Base-by-base conservation (phyloP, 2,888 invertebrate genomes). In the Cacoxenus indagator region DNA sequence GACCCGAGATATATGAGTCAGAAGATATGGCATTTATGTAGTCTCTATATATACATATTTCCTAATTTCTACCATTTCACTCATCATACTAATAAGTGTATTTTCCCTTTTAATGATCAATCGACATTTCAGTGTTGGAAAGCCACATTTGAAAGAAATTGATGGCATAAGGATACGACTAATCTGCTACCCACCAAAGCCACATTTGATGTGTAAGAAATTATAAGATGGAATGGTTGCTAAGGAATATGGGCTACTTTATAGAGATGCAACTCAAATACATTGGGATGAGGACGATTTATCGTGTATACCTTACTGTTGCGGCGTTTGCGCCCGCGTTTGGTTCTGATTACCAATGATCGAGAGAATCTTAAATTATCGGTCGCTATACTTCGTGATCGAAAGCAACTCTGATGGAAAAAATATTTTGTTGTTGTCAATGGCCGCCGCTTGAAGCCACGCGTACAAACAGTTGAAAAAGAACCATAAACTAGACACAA, bases 51-150 rank as follows among this genome's bases (percentile, higher is more conserved):
- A 65, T 4, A 73, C 67, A 26, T 71, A 73, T 65, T 85, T 84
- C 14, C 71, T 71, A 0, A 29, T 64, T 14, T 61, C 69, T 1
- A 4, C 69, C 65, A 64, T 78, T 75, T 26, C 70, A 65, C 37
- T 82, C 19, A 54, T 74, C 65, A 73, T 77, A 1, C 70, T 84
- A 0, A 68, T 76, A 14, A 70, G 64, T 19, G 83, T 73, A 55
- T 72, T 80, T 1, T 76, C 87, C 0, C 61, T 87, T 9, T 77
- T 86, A 4, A 64, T 88, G n/a, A 68, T 87, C 0, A 88, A 88
- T 70, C 76, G 75, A 22, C 87, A 86, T 67, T 78, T 83, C 14
- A 80, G 80, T 3, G 55, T 85, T 5, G 76, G 78, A 29, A 76
- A 73, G 31, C 78, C 84, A 0, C 78, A 83, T 0, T 84, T 85